Base-by-base conservation (phyloP, 1,140 invertebrate species). In the Drosophila yakuba region DNA sequence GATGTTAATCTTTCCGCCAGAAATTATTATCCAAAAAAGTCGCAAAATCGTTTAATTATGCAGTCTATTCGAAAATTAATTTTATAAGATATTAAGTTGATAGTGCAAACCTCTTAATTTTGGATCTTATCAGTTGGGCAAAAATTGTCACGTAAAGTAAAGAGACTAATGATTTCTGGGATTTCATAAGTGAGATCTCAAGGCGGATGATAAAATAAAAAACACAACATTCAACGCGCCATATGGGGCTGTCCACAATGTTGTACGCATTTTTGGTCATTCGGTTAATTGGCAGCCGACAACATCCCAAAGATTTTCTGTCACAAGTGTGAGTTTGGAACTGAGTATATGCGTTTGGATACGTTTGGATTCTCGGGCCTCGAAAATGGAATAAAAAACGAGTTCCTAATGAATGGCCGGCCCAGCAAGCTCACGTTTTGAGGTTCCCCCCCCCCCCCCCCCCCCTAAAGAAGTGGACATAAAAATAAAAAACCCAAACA, bases 361-460 rank as follows among this genome's bases (percentile, higher is more conserved):
- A 38, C 50, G 54, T 66, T 78, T 74, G 75, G 75, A 71, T 56
- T 43, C 50, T 69, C 64, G 44, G 38, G 58, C 28, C 28, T 50
- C 81, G 23, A 36, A 60, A 51, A 51, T 59, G n/a, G 52, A 35
- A n/a, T 41, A 55, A 60, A 58, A 58, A 86, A 86, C 83, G 83
- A 86, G 80, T 80, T 89, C 85, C 82, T 89, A 89, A 89, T 89
- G 84, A 89, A 89, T 89, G 84, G 84, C 77, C 74, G 77, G 79
- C 85, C 88, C 61, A 82, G 80, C 80, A 71, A 72, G 78, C 77
- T 76, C 84, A 89, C 84, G 84, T 89, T 89, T 89, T 80, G 62
- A 74, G 67, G 62, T 66, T 45, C 54, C 62, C 39, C 43, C 20
- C 20, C 1, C 20, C n/a, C n/a, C n/a, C n/a, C n/a, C n/a, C 54